Conservation (phyloP, 2,113 vertebrate genomes). For the Nycticryphes semicollaris region DNA sequence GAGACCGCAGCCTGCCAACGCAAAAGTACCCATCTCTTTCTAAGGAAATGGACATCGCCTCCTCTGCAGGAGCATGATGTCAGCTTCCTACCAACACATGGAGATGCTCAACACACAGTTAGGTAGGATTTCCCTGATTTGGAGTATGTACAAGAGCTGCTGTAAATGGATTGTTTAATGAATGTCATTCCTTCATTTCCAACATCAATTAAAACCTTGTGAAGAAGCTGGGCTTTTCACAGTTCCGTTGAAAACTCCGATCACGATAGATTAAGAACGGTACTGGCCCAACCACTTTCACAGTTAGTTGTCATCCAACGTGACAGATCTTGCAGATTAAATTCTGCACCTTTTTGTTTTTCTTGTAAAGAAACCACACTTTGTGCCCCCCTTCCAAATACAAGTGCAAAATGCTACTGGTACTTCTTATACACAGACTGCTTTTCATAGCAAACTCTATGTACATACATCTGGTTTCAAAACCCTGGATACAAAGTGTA, state of each 20-base stretch:
- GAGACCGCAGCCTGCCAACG: background rate
- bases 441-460: background rate
- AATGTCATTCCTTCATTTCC: background rate
- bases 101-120: too few species aligned
- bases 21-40: background rate
- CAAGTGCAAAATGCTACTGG: background rate
- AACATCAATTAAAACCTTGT: background rate
- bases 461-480: background rate
- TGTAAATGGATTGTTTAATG: background rate
- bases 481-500: background rate
- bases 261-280: background rate
- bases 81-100: background rate
- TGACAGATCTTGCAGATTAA: background rate
- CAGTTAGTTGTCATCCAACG: background rate
- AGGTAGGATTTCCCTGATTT: rapidly evolving
- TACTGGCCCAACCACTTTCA: background rate
- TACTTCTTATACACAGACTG: background rate
- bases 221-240: background rate
- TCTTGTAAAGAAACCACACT: background rate
- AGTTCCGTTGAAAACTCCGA: background rate
- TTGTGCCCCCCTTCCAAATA: background rate
- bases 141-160: background rate
- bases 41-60: background rate
- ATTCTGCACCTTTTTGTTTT: background rate
- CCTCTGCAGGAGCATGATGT: background rate